phyloP scores from a whole-genome alignment of 2,113 vertebrate genomes.

The Cynoglossus semilaevis region DNA sequence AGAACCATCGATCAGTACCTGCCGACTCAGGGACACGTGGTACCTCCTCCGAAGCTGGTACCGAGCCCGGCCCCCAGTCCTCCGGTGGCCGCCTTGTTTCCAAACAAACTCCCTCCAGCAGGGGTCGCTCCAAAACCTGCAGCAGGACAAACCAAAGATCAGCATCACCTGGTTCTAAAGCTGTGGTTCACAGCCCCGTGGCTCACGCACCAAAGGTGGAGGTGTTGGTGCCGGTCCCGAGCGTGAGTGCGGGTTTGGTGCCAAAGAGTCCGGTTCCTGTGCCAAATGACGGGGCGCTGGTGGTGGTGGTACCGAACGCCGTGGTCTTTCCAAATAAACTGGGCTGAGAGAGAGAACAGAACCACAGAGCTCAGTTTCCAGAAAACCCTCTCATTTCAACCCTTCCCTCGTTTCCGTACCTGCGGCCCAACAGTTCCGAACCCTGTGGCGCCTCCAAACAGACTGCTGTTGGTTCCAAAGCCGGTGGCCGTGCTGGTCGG shows the following conservation, averaged over 20 bases:
- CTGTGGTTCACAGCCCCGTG: neutral
- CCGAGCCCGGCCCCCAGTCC: conserved; percentile 86
- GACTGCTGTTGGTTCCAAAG: conserved; percentile 81
- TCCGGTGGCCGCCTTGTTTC: conserved; percentile 84
- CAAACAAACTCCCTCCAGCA: conserved; percentile 84
- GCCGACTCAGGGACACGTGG: neutral
- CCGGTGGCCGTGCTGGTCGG: conserved; percentile 83
- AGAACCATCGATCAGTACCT: neutral
- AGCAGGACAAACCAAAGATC: neutral
- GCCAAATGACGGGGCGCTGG: conserved; percentile 90
- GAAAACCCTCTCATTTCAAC: neutral
- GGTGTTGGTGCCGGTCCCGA: conserved; percentile 78
- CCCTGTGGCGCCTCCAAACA: conserved; percentile 86
- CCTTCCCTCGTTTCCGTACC: conserved; percentile 60
- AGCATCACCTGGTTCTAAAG: neutral
- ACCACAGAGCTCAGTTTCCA: neutral
- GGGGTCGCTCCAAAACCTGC: conserved; percentile 85
- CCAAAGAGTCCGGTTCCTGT: conserved; percentile 87
- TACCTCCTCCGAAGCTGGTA: conserved; percentile 89
- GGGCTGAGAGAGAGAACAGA: conserved; percentile 59
- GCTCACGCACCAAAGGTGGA: conserved; percentile 77
- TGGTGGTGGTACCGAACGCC: conserved; percentile 91
- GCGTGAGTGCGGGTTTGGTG: conserved; percentile 80
- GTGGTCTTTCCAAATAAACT: conserved; percentile 91
- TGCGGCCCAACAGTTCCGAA: conserved; percentile 86